Evolutionary conservation across 2,888 invertebrate genomes (phyloP), one percentile per base, ranked within the genome.

Genomic region (Theretra japonica): DNA sequence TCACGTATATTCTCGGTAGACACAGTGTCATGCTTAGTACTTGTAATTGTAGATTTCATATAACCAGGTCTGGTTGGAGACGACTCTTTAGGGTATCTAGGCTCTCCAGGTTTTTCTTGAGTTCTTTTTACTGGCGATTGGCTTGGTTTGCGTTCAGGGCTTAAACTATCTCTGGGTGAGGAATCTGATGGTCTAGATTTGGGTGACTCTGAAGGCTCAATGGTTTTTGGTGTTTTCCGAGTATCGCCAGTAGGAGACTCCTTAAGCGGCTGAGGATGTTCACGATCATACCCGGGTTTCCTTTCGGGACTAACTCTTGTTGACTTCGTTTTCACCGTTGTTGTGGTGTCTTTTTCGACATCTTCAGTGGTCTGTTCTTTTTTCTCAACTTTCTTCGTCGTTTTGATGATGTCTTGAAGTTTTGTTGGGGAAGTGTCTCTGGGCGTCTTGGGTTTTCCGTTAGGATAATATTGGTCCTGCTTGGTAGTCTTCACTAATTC

Each of bases 351-450:
- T 70, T 77, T 70, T 57, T 76, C 71, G 28, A 50, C 56, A 70
- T 41, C 58, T 23, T 70, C 23, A 33, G 17, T 33, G 7, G 56
- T 25, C 19, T 69, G 25, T n/a, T 58, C 65, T 7, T 62, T 28
- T 6, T 60, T 53, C 19, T 70, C 70, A 69, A 70, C 57, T 11
- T 71, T 73, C 57, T 79, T 81, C 7, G 79, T 77, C 72, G 76
- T 75, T 28, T 77, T 75, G 62, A 82, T 83, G 33, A 85, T 84
- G 70, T 88, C 85, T 73, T 83, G 79, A n/a, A 86, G 76, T 79
- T 91, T 89, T 21, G 85, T 82, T 0, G 89, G 88, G 5, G 90
- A 90, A 56, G 73, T 83, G n/a, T 87, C 86, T 72, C 83, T 80
- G 0, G 76, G 72, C 58, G 70, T 73, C 73, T 79, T 82, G 4